phyloP scores from a whole-genome alignment of 2,888 invertebrate species.

The Eupithecia vulgata region DNA sequence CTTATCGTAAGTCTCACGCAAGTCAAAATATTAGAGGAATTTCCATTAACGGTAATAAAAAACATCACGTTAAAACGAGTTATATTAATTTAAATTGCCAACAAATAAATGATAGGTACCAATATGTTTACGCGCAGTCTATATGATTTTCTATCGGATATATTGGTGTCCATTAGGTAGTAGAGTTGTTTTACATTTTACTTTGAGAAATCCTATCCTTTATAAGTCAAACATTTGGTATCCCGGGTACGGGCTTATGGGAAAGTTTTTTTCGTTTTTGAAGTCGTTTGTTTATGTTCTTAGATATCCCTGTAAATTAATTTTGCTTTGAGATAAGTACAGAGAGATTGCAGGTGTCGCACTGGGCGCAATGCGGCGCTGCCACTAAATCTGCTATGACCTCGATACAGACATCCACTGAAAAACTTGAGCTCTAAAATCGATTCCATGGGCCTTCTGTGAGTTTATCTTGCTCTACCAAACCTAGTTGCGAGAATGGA shows the following conservation, averaged over 20 bases:
- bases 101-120: too few relatives aligned
- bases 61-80: too few relatives aligned
- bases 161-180: background rate
- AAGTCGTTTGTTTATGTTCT: background rate
- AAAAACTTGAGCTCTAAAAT: slow-evolving; percentile 39
- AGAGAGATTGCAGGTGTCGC: slow-evolving; percentile 70
- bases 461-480: background rate
- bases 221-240: too few relatives aligned
- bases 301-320: background rate
- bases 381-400: slow-evolving; percentile 67
- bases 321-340: slow-evolving; percentile 51
- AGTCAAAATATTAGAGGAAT: slow-evolving; percentile 32
- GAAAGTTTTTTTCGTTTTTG: too few relatives aligned
- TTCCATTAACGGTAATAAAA: too few relatives aligned
- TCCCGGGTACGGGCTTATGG: too few relatives aligned
- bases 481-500: background rate
- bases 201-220: too few relatives aligned
- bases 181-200: background rate
- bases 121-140: too few relatives aligned
- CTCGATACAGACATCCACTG: slow-evolving; percentile 62
- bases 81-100: too few relatives aligned
- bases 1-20: slow-evolving; percentile 48
- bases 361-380: slow-evolving; percentile 77
- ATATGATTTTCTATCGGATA: background rate
- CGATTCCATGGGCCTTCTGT: slow-evolving; percentile 5